These are phyloP conservation scores for Malaclemys terrapin DNA, from an alignment of 2,113 vertebrate species.

Conservation along the genomic window DNA sequence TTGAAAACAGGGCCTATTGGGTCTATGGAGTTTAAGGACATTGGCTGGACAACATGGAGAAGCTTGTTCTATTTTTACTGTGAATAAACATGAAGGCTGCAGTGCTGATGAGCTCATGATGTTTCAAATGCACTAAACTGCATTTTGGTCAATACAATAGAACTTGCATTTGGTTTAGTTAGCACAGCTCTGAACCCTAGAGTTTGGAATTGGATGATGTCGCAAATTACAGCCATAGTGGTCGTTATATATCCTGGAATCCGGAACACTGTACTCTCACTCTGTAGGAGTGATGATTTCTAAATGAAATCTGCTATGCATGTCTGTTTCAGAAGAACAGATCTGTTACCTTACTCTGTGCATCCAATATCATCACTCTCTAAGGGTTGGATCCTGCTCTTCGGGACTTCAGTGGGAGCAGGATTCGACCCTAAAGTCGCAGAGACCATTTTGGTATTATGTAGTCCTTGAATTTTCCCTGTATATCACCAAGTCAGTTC, in stretches of 20 bases:
- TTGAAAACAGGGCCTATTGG: background rate
- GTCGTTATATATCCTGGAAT: background rate
- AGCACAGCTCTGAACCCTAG: background rate
- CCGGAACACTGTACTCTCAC: background rate
- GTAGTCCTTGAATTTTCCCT: background rate
- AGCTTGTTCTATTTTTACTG: background rate
- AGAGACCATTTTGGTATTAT: background rate
- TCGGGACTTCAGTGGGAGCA: background rate
- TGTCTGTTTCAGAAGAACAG: background rate
- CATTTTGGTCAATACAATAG: background rate
- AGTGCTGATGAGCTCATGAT: background rate
- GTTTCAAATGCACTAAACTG: background rate
- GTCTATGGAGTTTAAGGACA: background rate
- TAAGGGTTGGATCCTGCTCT: background rate
- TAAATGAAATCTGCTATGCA: background rate
- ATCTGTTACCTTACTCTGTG: background rate
- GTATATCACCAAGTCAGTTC: background rate
- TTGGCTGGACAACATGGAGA: background rate
- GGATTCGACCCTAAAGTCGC: background rate
- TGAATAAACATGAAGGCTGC: background rate
- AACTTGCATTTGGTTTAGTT: background rate
- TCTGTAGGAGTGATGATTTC: background rate
- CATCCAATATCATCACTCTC: background rate
- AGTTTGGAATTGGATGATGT: background rate
- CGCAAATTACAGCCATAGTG: background rate